These are phyloP conservation scores for Drosophila bipectinata DNA, from an alignment of 1,140 invertebrate species.

Conservation along the genomic window DNA sequence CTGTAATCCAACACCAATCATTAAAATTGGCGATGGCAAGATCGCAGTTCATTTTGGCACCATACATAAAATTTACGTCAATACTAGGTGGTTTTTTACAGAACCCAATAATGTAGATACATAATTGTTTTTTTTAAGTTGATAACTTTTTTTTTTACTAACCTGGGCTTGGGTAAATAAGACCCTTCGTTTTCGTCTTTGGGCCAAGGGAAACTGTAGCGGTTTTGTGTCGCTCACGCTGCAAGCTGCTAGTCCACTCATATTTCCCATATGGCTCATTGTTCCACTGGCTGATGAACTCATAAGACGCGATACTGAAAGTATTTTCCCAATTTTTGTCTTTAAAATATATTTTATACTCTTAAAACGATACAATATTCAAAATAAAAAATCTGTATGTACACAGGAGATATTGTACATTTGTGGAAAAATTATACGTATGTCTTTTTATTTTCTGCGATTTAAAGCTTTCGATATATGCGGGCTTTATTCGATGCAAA, in stretches of 20 bases:
- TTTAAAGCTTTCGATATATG: too few species aligned
- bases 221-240: constrained; percentile 92
- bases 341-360: not conserved
- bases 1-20: too few species aligned
- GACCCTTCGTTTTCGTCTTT: constrained; percentile 96
- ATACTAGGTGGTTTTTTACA: too few species aligned
- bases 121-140: too few species aligned
- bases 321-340: not conserved
- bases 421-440: too few species aligned
- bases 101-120: too few species aligned
- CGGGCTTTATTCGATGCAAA: too few species aligned
- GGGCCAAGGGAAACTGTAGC: constrained; percentile 95
- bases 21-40: too few species aligned
- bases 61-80: too few species aligned
- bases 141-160: constrained; percentile 10
- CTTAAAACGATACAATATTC: not conserved
- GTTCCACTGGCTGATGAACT: constrained; percentile 90
- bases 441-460: too few species aligned
- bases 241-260: constrained; percentile 90
- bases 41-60: too few species aligned
- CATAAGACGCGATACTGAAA: constrained; percentile 95
- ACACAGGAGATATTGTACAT: too few species aligned
- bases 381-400: not conserved
- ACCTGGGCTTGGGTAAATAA: constrained; percentile 99
- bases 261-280: constrained; percentile 94